Evolutionary conservation across 2,113 vertebrate genomes (phyloP).

Genomic region (Misgurnus mizolepis): DNA sequence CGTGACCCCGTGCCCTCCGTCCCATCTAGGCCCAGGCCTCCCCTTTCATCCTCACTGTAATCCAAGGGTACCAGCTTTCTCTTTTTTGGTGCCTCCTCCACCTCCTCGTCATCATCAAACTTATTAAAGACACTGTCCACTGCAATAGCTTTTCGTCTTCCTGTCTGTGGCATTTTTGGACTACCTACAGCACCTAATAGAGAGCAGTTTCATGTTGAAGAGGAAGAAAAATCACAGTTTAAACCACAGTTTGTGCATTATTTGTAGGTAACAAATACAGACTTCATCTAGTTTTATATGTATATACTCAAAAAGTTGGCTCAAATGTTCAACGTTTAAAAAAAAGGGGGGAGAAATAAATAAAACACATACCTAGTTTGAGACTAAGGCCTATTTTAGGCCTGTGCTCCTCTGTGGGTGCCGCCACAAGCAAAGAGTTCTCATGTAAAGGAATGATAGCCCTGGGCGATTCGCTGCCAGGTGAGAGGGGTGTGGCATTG

Average conservation of each 20-base stretch:
- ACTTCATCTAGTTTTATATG: too few relatives aligned
- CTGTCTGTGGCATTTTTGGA: slow-evolving; percentile 88
- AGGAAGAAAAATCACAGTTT: neutral
- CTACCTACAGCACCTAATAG: slow-evolving; percentile 85
- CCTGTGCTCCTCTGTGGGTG: slow-evolving; percentile 89
- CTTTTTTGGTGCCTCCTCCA: slow-evolving; percentile 91
- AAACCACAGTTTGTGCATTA: too few relatives aligned
- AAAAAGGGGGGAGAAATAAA: neutral
- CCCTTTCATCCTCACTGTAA: slow-evolving; percentile 96
- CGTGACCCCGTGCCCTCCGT: slow-evolving; percentile 62
- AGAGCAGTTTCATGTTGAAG: neutral
- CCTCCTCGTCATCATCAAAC: slow-evolving; percentile 96
- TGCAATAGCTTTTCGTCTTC: slow-evolving; percentile 89
- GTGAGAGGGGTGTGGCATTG: slow-evolving; percentile 90
- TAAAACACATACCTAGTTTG: slow-evolving; percentile 80
- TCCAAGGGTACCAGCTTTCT: slow-evolving; percentile 96
- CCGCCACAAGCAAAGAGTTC: slow-evolving; percentile 91
- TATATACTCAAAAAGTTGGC: too few relatives aligned
- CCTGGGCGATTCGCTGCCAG: slow-evolving; percentile 92
- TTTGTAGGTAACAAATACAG: too few relatives aligned
- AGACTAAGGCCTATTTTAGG: slow-evolving; percentile 98
- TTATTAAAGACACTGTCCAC: slow-evolving; percentile 98
- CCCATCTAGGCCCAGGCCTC: slow-evolving; percentile 60
- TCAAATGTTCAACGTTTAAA: neutral
- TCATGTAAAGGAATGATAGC: slow-evolving; percentile 97